Percentiles rank a stretch among this genome's conserved stretches.
These are phyloP conservation scores for Syndactyla subalaris DNA, from an alignment of 2,797 vertebrate species.

Conservation along the genomic window DNA sequence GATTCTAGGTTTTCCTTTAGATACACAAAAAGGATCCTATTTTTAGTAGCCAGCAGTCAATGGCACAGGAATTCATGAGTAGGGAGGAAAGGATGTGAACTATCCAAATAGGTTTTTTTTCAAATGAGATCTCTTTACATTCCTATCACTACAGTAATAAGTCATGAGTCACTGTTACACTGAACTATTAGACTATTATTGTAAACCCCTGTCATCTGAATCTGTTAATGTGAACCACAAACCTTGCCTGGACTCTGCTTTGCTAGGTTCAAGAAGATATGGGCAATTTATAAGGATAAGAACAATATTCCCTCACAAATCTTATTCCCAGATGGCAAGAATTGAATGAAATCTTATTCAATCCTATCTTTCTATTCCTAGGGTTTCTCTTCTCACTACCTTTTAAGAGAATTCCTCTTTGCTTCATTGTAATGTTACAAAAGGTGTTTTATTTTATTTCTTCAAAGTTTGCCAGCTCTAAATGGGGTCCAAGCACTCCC, in stretches of 20 bases:
- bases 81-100: conserved; percentile 63
- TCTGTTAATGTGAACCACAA: conserved; percentile 1
- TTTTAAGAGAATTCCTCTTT: neutral
- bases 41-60: conserved; percentile 43
- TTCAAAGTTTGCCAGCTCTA: neutral
- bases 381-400: neutral
- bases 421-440: neutral
- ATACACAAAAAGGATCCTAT: conserved; percentile 23
- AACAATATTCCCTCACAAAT: conserved; percentile 4
- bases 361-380: neutral
- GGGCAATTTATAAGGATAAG: neutral
- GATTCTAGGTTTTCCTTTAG: conserved; percentile 28
- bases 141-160: neutral
- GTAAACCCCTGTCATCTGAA: conserved; percentile 34
- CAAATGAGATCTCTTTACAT: conserved; percentile 43
- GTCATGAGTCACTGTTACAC: conserved; percentile 36
- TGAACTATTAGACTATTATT: conserved; percentile 31
- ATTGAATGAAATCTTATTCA: neutral
- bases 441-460: conserved; percentile 1
- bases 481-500: neutral
- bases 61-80: conserved; percentile 47
- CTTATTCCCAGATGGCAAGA: neutral
- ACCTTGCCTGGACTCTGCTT: neutral
- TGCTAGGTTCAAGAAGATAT: neutral
- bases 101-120: conserved; percentile 32